Base-by-base conservation (phyloP, 2,888 invertebrate genomes). In the Megastigmus dorsalis region DNA sequence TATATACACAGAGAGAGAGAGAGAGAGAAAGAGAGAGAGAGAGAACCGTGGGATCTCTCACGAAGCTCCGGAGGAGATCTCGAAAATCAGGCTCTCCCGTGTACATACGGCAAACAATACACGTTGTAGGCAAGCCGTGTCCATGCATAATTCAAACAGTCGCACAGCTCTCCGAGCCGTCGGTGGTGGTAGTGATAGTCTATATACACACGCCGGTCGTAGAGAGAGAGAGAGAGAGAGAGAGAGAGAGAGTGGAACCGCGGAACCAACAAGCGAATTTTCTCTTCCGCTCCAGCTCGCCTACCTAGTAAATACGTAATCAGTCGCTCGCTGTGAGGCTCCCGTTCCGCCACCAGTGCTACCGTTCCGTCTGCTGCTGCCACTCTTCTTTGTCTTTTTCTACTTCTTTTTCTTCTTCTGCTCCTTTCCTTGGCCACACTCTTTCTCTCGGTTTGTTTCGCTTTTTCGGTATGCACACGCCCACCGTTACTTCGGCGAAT, bases 81-180 rank as follows among this genome's bases (percentile, higher is more conserved):
- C 65, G 75, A 69, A 76, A 76, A 76, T 69, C 76, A 75, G 50
- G 57, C 66, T 71, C 50, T 63, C 50, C 30, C 73, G 82, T 81
- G 80, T 82, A 82, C 78, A 77, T 79, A 79, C 82, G 81, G 84
- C 84, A 86, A 86, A 87, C 86, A 86, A 86, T 87, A 86, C 86
- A 85, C 84, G 85, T 83, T 84, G 84, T 83, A 85, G 85, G 84
- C 85, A 84, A 85, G 82, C 86, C 86, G 84, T 86, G 87, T 85
- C 87, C 85, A 87, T 87, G 87, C 87, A 87, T 87, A 86, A 87
- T 87, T 87, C 87, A 87, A 84, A 83, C 81, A 84, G 86, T 86
- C 86, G 83, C 85, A 82, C 81, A 83, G 82, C 79, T 82, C 82
- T 82, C 83, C 81, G 82, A 83, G 82, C 79, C 82, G 83, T 82